Conservation (phyloP, 2,888 invertebrate genomes). For the Tuta absoluta region DNA sequence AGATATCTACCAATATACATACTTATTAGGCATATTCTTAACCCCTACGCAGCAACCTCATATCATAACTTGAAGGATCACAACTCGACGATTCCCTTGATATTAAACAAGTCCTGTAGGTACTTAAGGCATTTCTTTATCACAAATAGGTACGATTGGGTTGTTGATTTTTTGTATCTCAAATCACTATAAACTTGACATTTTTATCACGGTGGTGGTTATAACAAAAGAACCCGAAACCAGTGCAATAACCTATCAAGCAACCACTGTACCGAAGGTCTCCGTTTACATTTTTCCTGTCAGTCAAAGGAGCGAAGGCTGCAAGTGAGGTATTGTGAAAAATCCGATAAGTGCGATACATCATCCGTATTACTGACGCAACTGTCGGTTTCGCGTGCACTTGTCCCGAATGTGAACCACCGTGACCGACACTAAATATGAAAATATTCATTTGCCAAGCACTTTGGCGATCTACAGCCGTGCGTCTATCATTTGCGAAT, state of each 20-base stretch:
- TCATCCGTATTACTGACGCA: conserved; percentile 63
- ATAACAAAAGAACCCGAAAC: not conserved
- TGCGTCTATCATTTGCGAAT: conserved; percentile 44
- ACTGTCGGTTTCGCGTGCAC: conserved; percentile 78
- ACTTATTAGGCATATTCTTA: no score
- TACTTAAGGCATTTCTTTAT: not conserved
- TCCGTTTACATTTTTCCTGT: not conserved
- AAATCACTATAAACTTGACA: no score
- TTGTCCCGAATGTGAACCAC: conserved; percentile 73
- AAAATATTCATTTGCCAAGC: conserved; percentile 67
- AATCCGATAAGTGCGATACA: conserved; percentile 47
- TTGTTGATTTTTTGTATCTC: no score
- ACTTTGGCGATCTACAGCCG: conserved; percentile 39
- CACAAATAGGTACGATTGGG: no score
- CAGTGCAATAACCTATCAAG: no score
- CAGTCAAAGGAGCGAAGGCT: conserved; percentile 4
- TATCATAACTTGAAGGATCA: no score
- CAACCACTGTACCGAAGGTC: not conserved
- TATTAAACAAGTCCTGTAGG: not conserved
- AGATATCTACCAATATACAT: conserved; percentile 9
- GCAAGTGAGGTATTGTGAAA: conserved; percentile 50
- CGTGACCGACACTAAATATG: conserved; percentile 75
- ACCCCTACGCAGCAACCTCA: no score
- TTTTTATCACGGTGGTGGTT: not conserved
- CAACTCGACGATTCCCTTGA: no score